phyloP scores from a whole-genome alignment of 1,140 invertebrate genomes.

The Pseudomyrmex gracilis region DNA sequence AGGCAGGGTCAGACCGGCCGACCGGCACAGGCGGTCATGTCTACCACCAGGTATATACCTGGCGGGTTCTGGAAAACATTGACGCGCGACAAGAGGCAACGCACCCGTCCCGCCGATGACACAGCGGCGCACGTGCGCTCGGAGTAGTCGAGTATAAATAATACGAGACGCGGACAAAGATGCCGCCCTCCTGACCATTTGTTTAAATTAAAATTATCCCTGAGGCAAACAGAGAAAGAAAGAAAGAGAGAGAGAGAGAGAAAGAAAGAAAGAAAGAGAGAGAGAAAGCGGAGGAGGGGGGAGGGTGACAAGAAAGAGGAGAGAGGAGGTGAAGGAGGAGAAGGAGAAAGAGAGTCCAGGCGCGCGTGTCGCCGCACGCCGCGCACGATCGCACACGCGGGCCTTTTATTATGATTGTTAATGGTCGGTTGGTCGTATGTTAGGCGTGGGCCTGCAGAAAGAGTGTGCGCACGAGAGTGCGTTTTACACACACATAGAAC shows the following conservation, averaged over 20 bases:
- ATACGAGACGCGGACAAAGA: conserved; percentile 85
- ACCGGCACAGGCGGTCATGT: conserved; percentile 9
- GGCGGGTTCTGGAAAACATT: conserved; percentile 81
- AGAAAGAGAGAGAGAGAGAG: not conserved
- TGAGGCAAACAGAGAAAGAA: conserved; percentile 22
- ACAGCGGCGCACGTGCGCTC: conserved; percentile 84
- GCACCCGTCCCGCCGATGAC: conserved; percentile 83
- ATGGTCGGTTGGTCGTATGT: conserved; percentile 75
- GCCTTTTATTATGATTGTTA: conserved; percentile 85
- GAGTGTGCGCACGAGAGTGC: conserved; percentile 37
- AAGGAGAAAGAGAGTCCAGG: not conserved
- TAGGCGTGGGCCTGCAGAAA: conserved; percentile 63
- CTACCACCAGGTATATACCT: conserved; percentile 73
- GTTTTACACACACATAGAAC: not conserved
- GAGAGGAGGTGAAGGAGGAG: conserved; percentile 36
- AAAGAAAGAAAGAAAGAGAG: conserved; percentile 4
- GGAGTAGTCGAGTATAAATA: conserved; percentile 84
- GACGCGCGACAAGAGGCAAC: conserved; percentile 81
- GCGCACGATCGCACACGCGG: conserved; percentile 64
- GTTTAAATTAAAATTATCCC: conserved; percentile 86
- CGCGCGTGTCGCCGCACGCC: conserved; percentile 74
- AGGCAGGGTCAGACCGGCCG: conserved; percentile 47
- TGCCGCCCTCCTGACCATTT: conserved; percentile 85
- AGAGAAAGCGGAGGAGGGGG: no score
- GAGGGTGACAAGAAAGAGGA: conserved; percentile 29